A percentile compares a stretch with the other conserved stretches of the same genome.
phyloP scores from a whole-genome alignment of 2,113 vertebrate genomes.

The Sitta europaea region DNA sequence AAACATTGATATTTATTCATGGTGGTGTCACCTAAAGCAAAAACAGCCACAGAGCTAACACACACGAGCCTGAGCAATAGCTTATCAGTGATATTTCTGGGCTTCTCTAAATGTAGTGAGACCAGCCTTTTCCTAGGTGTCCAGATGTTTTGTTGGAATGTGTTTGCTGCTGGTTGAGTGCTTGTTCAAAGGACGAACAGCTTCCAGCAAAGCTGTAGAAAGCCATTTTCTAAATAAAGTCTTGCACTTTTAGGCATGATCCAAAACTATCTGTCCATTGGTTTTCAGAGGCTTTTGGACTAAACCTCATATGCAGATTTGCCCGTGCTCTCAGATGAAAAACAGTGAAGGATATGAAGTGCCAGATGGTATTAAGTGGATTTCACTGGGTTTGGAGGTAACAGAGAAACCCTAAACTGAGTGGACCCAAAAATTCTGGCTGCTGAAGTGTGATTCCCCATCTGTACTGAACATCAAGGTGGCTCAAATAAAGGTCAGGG shows the following conservation, averaged over 20 bases:
- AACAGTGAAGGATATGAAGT: background rate
- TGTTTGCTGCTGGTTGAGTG: background rate
- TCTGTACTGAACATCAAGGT: slow-evolving; percentile 35
- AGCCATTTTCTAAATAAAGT: background rate
- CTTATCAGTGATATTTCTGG: background rate
- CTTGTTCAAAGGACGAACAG: background rate
- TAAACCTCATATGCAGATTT: background rate
- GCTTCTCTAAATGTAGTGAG: background rate
- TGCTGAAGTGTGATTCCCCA: slow-evolving; percentile 3
- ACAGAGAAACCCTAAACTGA: background rate
- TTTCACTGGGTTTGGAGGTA: slow-evolving; percentile 13
- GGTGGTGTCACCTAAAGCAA: background rate
- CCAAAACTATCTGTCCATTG: background rate
- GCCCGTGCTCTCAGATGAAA: background rate
- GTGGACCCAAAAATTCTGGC: slow-evolving; percentile 13
- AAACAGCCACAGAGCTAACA: background rate
- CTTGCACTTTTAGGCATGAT: background rate
- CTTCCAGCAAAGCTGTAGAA: background rate
- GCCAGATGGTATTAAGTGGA: slow-evolving; percentile 16
- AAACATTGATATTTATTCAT: background rate
- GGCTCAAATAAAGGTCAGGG: slow-evolving; percentile 40
- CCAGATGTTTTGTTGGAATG: background rate
- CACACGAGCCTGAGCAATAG: background rate
- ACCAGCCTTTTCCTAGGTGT: background rate
- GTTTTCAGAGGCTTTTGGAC: slow-evolving; percentile 18